Conservation (phyloP, 2,888 invertebrate genomes). For the Morinoia aosen region DNA sequence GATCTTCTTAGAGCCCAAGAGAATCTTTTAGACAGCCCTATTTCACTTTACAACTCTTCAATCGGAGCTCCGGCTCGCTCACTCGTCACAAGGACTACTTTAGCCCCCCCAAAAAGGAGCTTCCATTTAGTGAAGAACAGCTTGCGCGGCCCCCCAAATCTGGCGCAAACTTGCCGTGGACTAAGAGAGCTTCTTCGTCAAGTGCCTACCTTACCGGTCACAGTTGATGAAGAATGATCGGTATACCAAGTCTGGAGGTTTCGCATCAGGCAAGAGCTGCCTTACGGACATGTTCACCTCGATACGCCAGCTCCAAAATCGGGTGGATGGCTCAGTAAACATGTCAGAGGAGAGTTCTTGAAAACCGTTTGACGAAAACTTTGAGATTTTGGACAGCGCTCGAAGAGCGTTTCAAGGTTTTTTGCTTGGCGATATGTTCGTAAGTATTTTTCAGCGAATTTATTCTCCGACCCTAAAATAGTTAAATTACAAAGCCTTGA, state of each 20-base stretch:
- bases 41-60: constrained; percentile 22
- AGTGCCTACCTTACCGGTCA: background rate
- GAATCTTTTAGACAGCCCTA: constrained; percentile 23
- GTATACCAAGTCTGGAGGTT: background rate
- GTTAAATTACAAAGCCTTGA: background rate
- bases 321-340: background rate
- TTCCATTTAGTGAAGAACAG: background rate
- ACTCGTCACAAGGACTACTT: background rate
- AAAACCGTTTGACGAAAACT: background rate
- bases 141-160: background rate
- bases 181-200: background rate
- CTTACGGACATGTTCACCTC: background rate
- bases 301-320: background rate
- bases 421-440: background rate
- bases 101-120: background rate
- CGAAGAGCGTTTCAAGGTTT: background rate
- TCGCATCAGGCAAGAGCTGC: background rate
- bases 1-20: background rate
- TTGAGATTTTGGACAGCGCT: background rate
- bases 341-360: background rate
- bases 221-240: constrained; percentile 6
- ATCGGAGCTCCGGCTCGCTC: background rate
- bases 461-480: background rate
- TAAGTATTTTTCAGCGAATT: background rate
- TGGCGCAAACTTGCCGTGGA: background rate